Percentiles rank a stretch among this genome's conserved stretches.
Conservation (phyloP, 30 jellyfish, hydroid and myxozoan species). For the Chrysaora quinquecirrha region DNA sequence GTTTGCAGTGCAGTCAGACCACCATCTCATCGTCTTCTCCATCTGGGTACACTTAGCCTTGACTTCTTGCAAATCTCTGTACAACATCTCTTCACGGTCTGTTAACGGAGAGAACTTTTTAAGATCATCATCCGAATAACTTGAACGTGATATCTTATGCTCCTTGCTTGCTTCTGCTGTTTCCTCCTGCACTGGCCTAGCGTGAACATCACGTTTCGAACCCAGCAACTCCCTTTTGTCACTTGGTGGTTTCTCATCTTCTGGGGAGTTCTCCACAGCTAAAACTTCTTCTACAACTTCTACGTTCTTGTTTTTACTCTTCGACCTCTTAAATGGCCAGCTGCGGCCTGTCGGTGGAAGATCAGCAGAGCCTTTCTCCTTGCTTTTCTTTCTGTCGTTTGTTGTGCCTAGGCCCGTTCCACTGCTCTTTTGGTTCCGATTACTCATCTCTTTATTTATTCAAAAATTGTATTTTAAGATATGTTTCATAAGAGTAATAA, state of each 20-base stretch:
- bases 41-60: slow-evolving; percentile 61
- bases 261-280: background rate
- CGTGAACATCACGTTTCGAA: background rate
- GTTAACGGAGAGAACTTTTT: slow-evolving; percentile 43
- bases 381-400: slow-evolving; percentile 34
- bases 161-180: background rate
- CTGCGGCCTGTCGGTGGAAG: slow-evolving; percentile 75
- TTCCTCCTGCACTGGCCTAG: slow-evolving; percentile 55
- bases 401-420: too few species aligned
- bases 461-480: background rate
- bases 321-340: slow-evolving; percentile 67
- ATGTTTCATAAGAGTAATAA: background rate
- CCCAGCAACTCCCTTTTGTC: too few species aligned
- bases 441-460: background rate
- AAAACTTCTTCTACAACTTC: slow-evolving; percentile 22
- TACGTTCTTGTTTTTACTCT: slow-evolving; percentile 34
- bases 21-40: slow-evolving; percentile 89
- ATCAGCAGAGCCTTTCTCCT: slow-evolving; percentile 33
- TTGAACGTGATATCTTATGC: background rate
- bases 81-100: slow-evolving; percentile 46
- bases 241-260: slow-evolving; percentile 16
- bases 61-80: slow-evolving; percentile 56
- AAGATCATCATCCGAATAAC: slow-evolving; percentile 31
- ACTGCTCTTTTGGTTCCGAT: too few species aligned
- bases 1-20: slow-evolving; percentile 92